These are phyloP conservation scores for Drosophila greeni DNA, from an alignment of 2,888 invertebrate species.

Conservation along the genomic window DNA sequence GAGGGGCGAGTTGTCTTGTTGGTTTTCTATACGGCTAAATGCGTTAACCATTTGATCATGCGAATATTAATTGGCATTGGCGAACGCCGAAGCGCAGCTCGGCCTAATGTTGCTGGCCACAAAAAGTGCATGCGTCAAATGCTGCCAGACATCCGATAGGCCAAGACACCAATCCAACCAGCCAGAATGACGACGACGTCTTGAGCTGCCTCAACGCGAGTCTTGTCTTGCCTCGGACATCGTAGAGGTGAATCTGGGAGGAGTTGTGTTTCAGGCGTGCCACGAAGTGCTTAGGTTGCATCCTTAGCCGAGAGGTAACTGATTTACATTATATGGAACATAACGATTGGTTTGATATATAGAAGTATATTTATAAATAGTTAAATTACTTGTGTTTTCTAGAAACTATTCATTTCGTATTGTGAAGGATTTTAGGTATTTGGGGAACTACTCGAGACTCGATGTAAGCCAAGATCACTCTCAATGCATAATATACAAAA, in stretches of 20 bases:
- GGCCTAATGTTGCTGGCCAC: conserved; percentile 65
- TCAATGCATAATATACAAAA: too few relatives aligned
- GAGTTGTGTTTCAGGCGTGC: not conserved
- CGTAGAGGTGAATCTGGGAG: not conserved
- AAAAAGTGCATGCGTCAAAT: conserved; percentile 67
- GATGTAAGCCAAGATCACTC: too few relatives aligned
- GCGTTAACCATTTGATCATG: conserved; percentile 74
- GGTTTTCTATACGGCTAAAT: conserved; percentile 73
- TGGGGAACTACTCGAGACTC: too few relatives aligned
- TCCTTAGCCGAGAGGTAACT: not conserved
- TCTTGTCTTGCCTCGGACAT: conserved; percentile 1
- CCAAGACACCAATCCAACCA: conserved; percentile 36
- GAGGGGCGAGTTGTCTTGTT: conserved; percentile 57
- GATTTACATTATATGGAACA: not conserved
- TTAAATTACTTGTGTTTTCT: too few relatives aligned
- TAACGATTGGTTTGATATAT: too few relatives aligned
- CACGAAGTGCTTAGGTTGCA: not conserved
- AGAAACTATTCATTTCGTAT: too few relatives aligned
- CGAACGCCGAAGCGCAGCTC: conserved; percentile 61
- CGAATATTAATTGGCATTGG: conserved; percentile 71
- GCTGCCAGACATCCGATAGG: conserved; percentile 44
- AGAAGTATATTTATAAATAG: too few relatives aligned
- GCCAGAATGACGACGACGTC: conserved; percentile 68
- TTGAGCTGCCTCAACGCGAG: conserved; percentile 17
- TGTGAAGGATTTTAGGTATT: too few relatives aligned